A percentile compares a stretch with the other conserved stretches of the same genome.
phyloP scores from a whole-genome alignment of 2,888 invertebrate species.

The Macrophya alboannulata region DNA sequence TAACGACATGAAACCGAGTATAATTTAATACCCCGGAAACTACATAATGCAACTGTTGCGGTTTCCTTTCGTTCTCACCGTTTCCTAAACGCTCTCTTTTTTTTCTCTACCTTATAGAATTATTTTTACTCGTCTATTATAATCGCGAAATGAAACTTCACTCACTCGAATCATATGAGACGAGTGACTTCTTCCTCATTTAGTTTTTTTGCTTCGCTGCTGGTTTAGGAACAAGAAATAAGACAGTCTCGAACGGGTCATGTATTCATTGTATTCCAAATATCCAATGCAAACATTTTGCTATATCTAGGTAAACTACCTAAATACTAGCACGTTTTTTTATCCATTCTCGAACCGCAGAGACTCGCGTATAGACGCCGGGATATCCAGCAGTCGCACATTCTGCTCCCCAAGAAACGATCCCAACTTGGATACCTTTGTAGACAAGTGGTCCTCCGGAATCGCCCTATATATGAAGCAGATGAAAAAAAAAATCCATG shows the following conservation, averaged over 20 bases:
- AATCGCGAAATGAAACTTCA: neutral
- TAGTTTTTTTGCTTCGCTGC: neutral
- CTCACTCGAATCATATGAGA: neutral
- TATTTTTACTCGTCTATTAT: neutral
- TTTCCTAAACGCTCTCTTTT: neutral
- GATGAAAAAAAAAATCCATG: neutral
- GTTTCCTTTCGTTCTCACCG: neutral
- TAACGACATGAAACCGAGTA: conserved; percentile 22
- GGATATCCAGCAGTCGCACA: conserved; percentile 78
- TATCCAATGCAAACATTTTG: neutral
- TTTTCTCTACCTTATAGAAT: neutral
- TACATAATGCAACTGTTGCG: conserved; percentile 6
- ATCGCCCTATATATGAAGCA: conserved; percentile 71
- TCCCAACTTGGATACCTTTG: conserved; percentile 72
- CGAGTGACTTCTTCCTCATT: neutral
- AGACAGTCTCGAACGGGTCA: neutral
- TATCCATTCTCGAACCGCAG: conserved; percentile 79
- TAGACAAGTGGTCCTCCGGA: conserved; percentile 75
- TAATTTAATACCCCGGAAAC: neutral
- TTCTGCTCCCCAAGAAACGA: conserved; percentile 76
- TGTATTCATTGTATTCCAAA: conserved; percentile 4
- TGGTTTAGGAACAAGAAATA: neutral
- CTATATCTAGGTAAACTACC: neutral
- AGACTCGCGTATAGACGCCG: conserved; percentile 83
- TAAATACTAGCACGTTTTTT: conserved; percentile 50